Evolutionary conservation across 2,113 vertebrate species (phyloP).

Genomic region (Nematolebias whitei): DNA sequence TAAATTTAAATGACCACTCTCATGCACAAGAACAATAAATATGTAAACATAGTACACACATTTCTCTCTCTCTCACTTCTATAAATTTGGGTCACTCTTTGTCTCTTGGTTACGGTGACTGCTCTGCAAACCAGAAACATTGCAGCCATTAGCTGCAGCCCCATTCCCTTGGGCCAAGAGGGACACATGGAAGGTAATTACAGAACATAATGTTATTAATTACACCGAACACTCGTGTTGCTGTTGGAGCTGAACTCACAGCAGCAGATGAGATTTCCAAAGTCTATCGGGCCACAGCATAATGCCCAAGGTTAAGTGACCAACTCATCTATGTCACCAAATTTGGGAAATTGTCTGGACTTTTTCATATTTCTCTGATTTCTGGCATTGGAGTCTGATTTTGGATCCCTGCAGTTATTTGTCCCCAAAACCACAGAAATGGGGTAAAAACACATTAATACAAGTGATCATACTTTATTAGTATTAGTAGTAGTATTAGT

Average conservation of each 20-base stretch:
- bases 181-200: slow-evolving; percentile 78
- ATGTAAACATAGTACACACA: slow-evolving; percentile 35
- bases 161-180: slow-evolving; percentile 58
- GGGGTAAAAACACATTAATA: too few species aligned
- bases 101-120: slow-evolving; percentile 51
- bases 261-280: slow-evolving; percentile 57
- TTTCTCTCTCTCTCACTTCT: slow-evolving; percentile 13
- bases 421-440: slow-evolving; percentile 10
- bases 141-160: slow-evolving; percentile 64
- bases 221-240: slow-evolving; percentile 54
- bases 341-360: slow-evolving; percentile 28
- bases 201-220: slow-evolving; percentile 79
- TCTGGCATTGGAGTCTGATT: neutral
- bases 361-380: slow-evolving; percentile 12
- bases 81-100: slow-evolving; percentile 51
- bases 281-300: slow-evolving; percentile 22
- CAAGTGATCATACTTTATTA: too few species aligned
- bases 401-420: slow-evolving; percentile 38
- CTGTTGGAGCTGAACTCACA: slow-evolving; percentile 42
- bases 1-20: slow-evolving; percentile 57
- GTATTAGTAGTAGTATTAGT: too few species aligned
- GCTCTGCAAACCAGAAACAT: slow-evolving; percentile 62
- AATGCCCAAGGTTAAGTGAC: slow-evolving; percentile 54
- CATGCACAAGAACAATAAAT: slow-evolving; percentile 17
- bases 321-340: slow-evolving; percentile 46